phyloP scores from a whole-genome alignment of 2,797 vertebrate genomes.

The Schizopygopsis pylzovi region DNA sequence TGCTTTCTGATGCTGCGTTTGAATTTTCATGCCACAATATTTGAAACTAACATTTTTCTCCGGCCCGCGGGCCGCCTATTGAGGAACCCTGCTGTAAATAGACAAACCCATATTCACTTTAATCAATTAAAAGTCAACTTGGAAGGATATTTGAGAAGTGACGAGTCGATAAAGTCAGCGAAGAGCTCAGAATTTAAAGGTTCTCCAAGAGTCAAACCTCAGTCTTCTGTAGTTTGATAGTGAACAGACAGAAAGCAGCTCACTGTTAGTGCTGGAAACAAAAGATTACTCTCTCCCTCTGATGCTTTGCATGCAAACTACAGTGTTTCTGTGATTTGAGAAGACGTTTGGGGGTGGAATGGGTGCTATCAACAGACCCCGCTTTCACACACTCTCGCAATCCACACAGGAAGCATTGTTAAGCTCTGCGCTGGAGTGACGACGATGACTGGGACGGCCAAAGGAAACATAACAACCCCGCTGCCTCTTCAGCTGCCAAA shows the following conservation, averaged over 20 bases:
- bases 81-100: not conserved
- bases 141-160: not conserved
- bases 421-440: constrained; percentile 30
- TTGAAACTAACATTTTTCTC: too few relatives aligned
- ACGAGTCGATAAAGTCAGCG: not conserved
- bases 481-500: constrained; percentile 15
- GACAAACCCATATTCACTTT: not conserved
- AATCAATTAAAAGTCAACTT: constrained; percentile 3
- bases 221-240: constrained; percentile 24
- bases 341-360: constrained; percentile 22
- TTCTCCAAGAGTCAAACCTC: constrained; percentile 24
- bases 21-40: too few relatives aligned
- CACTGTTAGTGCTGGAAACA: constrained; percentile 50
- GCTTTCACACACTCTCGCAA: constrained; percentile 43
- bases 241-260: constrained; percentile 43
- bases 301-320: constrained; percentile 20
- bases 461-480: constrained; percentile 34
- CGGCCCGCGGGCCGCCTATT: too few relatives aligned
- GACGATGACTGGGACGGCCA: constrained; percentile 29
- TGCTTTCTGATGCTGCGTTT: too few relatives aligned
- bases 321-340: constrained; percentile 22
- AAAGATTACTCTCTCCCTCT: constrained; percentile 22
- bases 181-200: constrained; percentile 3
- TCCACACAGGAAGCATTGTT: constrained; percentile 52
- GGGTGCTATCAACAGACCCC: constrained; percentile 34